Conservation (phyloP, 2,113 vertebrate genomes). For the Eleginops maclovinus region DNA sequence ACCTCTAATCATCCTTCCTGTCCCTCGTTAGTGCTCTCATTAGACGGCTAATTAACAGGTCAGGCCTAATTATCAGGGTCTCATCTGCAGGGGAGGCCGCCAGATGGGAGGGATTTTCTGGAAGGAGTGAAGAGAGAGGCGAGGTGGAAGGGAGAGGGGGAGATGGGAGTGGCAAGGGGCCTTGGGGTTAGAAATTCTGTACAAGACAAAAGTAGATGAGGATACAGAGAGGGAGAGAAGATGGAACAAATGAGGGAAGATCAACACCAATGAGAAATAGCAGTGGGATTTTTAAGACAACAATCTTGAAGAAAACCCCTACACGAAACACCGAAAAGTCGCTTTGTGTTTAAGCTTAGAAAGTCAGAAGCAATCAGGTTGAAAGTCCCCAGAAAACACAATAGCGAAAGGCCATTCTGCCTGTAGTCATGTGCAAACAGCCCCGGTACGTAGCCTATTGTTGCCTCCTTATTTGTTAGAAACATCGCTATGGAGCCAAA, state of each 20-base stretch:
- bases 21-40: slow-evolving; percentile 70
- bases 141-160: slow-evolving; percentile 11
- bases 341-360: background rate
- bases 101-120: slow-evolving; percentile 68
- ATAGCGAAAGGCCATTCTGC: background rate
- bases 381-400: slow-evolving; percentile 15
- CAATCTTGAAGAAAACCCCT: background rate
- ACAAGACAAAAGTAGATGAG: slow-evolving; percentile 25
- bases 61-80: slow-evolving; percentile 74
- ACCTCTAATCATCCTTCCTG: slow-evolving; percentile 59
- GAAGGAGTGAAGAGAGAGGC: slow-evolving; percentile 20
- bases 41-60: slow-evolving; percentile 81
- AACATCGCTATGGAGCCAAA: slow-evolving; percentile 60
- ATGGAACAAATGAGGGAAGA: background rate
- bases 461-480: slow-evolving; percentile 58
- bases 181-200: slow-evolving; percentile 4
- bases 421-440: slow-evolving; percentile 2
- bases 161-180: slow-evolving; percentile 36
- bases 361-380: background rate
- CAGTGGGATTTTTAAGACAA: background rate
- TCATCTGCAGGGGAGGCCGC: slow-evolving; percentile 74
- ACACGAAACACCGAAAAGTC: background rate
- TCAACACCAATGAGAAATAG: background rate
- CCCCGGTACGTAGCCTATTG: slow-evolving; percentile 35
- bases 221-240: background rate